Evolutionary conservation across 2,113 vertebrate genomes (phyloP), one percentile per base, ranked within the genome.

Genomic region (Triplophysa tibetana): DNA sequence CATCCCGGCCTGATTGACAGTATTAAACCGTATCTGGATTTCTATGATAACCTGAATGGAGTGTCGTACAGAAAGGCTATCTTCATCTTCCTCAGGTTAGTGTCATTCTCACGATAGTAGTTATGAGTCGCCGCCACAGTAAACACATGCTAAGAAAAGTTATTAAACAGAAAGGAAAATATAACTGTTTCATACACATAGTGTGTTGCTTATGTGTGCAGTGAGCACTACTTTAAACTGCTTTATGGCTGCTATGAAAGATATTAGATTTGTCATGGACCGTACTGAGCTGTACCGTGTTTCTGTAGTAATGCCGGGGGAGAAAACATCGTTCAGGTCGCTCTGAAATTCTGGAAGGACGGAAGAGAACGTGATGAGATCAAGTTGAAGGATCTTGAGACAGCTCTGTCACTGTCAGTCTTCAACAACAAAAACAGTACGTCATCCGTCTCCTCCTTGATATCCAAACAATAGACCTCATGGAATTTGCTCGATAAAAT

Each of bases 11-110:
- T 99, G 82, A 97, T 98, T 0, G 96, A 98, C 52, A 91, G 95
- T 66, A 98, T 98, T 82, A 98, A 97, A 70, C 96, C 97, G 0
- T 98, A 95, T 77, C 88, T 99, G 16, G 97, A 99, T 80, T 97
- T 95, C 84, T 96, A 98, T 0, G 95, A 95, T 16, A 90, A 92
- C 62, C 79, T 98, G 7, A 94, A 96, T 0, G 94, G 95, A 0
- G 91, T 98, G 52, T 96, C 95, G 1, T 99, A 96, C 85, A 92
- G 91, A 13, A 93, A 92, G 77, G 94, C 96, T 52, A 95, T 98
- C 85, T 99, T 99, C 86, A 94, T 99, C 85, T 98, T 99, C 78
- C 96, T 99, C 90, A 99, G 97, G 97, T 98, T 41, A 87, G 90
- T 38, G n/a, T 60, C 4, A 54, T n/a, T 2, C 50, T 2, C 1